These are phyloP conservation scores for Drosophila ironensis DNA, from an alignment of 1,140 invertebrate genomes.

Conservation along the genomic window DNA sequence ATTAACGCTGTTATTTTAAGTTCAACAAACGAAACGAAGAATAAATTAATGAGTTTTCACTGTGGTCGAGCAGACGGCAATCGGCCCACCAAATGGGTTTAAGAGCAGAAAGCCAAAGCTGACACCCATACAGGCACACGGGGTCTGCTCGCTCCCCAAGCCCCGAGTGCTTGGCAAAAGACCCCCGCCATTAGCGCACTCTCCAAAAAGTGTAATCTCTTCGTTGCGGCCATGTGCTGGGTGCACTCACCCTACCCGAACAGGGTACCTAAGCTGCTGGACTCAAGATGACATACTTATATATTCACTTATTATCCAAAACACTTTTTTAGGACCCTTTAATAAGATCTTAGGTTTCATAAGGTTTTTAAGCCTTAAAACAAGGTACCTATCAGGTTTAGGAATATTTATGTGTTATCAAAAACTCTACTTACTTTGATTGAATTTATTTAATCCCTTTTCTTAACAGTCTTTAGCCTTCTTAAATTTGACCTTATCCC, in stretches of 20 bases:
- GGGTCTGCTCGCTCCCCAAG: neutral
- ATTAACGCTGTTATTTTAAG: constrained; percentile 80
- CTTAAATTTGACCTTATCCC: too few species aligned
- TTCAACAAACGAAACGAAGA: constrained; percentile 78
- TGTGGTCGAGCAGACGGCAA: constrained; percentile 55
- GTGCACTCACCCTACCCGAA: neutral
- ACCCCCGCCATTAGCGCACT: constrained; percentile 56
- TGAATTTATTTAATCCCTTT: too few species aligned
- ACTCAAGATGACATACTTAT: too few species aligned
- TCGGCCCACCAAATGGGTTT: constrained; percentile 54
- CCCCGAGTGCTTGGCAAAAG: constrained; percentile 16
- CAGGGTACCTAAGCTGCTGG: neutral
- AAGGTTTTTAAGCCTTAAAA: too few species aligned
- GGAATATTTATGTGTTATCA: too few species aligned
- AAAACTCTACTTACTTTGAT: too few species aligned
- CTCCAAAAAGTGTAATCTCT: constrained; percentile 59
- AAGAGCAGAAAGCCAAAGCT: constrained; percentile 67
- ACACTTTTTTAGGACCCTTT: too few species aligned
- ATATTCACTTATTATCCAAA: too few species aligned
- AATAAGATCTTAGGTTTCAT: too few species aligned
- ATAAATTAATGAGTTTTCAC: constrained; percentile 80
- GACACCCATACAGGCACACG: constrained; percentile 50
- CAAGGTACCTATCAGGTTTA: too few species aligned
- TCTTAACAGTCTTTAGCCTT: too few species aligned
- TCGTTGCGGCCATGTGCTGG: neutral